Conservation (phyloP, 2,888 invertebrate species). For the Agapostemon virescens region DNA sequence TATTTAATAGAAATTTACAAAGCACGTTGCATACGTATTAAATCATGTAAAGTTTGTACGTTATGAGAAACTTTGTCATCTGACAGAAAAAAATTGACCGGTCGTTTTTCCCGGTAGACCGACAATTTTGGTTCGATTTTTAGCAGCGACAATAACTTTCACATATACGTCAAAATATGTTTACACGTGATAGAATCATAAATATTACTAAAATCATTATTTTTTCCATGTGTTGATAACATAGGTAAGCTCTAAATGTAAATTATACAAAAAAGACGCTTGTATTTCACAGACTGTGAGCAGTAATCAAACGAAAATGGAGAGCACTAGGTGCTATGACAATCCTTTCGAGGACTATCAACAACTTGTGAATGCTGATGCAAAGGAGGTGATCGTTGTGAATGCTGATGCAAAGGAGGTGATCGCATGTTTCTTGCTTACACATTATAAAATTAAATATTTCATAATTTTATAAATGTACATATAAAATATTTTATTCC, state of each 20-base stretch:
- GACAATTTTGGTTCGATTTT: constrained; percentile 6
- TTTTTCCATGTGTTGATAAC: not conserved
- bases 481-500: constrained; percentile 12
- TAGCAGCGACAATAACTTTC: not conserved
- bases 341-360: constrained; percentile 82
- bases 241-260: constrained; percentile 1
- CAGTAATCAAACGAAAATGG: constrained; percentile 44
- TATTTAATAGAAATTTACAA: not conserved
- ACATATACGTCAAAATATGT: not conserved
- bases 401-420: constrained; percentile 61
- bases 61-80: not conserved
- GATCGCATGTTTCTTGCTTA: constrained; percentile 13
- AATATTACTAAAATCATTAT: not conserved
- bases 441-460: not conserved
- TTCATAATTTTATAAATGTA: constrained; percentile 5
- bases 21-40: not conserved
- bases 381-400: constrained; percentile 71
- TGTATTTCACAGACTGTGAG: constrained; percentile 4
- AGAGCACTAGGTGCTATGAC: constrained; percentile 75
- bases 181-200: not conserved
- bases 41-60: not conserved
- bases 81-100: not conserved
- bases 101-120: not conserved
- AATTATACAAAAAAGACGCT: constrained; percentile 10
- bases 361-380: constrained; percentile 76